Evolutionary conservation across 2,797 vertebrate genomes (phyloP).

Genomic region (Hybognathus amarus): DNA sequence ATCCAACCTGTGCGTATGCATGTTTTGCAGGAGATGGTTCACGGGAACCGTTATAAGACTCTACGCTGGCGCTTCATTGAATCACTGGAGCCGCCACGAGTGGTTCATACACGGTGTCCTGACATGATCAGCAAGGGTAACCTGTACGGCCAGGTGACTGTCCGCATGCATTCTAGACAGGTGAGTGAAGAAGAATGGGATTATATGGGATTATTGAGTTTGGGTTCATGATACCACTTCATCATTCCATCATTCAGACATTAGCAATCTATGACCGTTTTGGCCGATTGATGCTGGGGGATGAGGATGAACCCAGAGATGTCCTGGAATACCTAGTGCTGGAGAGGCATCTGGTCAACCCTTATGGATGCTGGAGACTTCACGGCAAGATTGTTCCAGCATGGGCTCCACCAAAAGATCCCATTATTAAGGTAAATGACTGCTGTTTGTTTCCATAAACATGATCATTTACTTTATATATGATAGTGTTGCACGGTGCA

Average conservation of each 20-base stretch:
- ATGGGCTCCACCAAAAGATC: slow-evolving; percentile 92
- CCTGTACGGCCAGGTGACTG: slow-evolving; percentile 90
- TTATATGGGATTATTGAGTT: neutral
- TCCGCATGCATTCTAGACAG: slow-evolving; percentile 92
- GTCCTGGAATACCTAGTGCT: slow-evolving; percentile 92
- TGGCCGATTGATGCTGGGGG: slow-evolving; percentile 89
- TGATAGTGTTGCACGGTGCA: no score
- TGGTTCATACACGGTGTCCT: slow-evolving; percentile 87
- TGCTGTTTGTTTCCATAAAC: neutral
- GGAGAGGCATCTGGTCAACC: slow-evolving; percentile 89
- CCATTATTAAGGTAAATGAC: slow-evolving; percentile 83
- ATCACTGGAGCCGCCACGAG: slow-evolving; percentile 85
- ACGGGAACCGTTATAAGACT: slow-evolving; percentile 87
- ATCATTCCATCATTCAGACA: slow-evolving; percentile 69
- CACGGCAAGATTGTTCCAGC: slow-evolving; percentile 91
- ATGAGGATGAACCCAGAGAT: slow-evolving; percentile 86
- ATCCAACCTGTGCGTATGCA: neutral
- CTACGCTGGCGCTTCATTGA: slow-evolving; percentile 88
- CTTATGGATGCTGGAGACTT: slow-evolving; percentile 88
- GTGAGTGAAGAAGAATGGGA: slow-evolving; percentile 61
- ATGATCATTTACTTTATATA: neutral
- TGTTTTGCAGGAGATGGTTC: slow-evolving; percentile 87
- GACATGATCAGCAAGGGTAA: slow-evolving; percentile 84
- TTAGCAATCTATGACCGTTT: slow-evolving; percentile 94
- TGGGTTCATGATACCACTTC: neutral